Base-by-base conservation (phyloP, 1,140 invertebrate species). In the Lethrus apterus region DNA sequence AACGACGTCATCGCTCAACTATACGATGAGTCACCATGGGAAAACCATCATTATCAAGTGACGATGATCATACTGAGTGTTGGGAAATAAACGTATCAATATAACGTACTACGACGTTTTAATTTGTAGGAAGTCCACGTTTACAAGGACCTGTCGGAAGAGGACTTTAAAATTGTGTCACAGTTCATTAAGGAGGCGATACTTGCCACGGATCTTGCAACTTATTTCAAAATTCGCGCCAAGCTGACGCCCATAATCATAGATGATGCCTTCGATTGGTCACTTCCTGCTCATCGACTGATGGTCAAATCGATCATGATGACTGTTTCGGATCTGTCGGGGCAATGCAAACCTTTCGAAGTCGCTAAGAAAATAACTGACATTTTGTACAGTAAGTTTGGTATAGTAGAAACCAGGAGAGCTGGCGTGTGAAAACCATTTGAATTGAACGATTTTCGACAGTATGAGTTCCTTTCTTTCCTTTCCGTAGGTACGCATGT, bases 261-360 rank as follows among this genome's bases (percentile, higher is more conserved):
- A 0, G 67, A 71, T 7, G 56, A 63, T 14, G 31, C 44, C 4
- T 71, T 71, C 38, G 66, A 73, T 47, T 71, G 67, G 68, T 48
- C 52, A 1, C 62, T 70, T 36, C 57, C 56, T 13, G 31, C 57
- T 15, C 73, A 75, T 50, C 59, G 69, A 23, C 59, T 56, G 18
- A 58, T 75, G 31, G 53, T 74, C 10, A 75, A 74, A 66, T 67
- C 70, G 3, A 70, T 77, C 5, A 60, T 76, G 46, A 78, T 78
- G 76, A 77, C 74, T 3, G 68, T 67, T 3, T 71, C 70, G 44
- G 76, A 78, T 58, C 56, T 78, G 30, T 75, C 74, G 1, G 73
- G 70, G 3, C 67, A 65, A 21, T 73, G 69, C 46, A 78, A 77
- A 48, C 75, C 74, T 0, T 76, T 75, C 44, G 59, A 63, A 5